phyloP scores from a whole-genome alignment of 2,888 invertebrate species.

The Ceraclea dissimilis region DNA sequence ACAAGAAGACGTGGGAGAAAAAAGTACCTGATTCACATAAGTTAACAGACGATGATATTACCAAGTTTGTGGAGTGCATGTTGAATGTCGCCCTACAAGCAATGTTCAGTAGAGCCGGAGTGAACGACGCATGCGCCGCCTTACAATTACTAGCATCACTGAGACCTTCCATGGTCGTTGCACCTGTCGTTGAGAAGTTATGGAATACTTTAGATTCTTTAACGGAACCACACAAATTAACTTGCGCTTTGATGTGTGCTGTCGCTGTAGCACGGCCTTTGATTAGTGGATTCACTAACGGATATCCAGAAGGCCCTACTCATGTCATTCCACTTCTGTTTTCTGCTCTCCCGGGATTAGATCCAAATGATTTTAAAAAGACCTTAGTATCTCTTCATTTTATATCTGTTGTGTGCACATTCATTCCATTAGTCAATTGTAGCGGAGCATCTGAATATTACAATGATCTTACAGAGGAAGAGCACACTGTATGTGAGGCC shows the following conservation, averaged over 20 bases:
- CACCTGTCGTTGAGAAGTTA: conserved; percentile 72
- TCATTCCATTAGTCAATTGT: conserved; percentile 80
- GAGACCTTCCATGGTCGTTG: conserved; percentile 75
- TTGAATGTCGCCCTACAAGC: conserved; percentile 68
- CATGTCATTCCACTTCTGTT: conserved; percentile 76
- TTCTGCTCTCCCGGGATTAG: conserved; percentile 79
- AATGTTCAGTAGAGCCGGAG: conserved; percentile 67
- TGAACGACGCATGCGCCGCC: conserved; percentile 56
- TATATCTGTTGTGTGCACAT: conserved; percentile 64
- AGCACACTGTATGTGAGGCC: conserved; percentile 65
- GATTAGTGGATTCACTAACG: conserved; percentile 46
- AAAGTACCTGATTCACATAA: conserved; percentile 59
- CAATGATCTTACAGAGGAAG: conserved; percentile 68
- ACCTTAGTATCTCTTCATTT: conserved; percentile 71
- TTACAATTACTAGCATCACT: conserved; percentile 70
- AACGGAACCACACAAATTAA: conserved; percentile 81
- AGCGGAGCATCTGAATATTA: conserved; percentile 64
- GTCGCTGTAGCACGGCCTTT: conserved; percentile 61
- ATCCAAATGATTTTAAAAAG: conserved; percentile 79
- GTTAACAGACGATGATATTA: conserved; percentile 73
- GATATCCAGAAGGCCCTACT: conserved; percentile 67
- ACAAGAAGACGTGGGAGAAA: conserved; percentile 60
- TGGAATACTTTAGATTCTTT: conserved; percentile 75
- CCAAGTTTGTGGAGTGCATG: conserved; percentile 69
- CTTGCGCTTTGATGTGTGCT: conserved; percentile 63